Base-by-base conservation (phyloP, 2,113 vertebrate species). In the Cryptotis parvus region DNA sequence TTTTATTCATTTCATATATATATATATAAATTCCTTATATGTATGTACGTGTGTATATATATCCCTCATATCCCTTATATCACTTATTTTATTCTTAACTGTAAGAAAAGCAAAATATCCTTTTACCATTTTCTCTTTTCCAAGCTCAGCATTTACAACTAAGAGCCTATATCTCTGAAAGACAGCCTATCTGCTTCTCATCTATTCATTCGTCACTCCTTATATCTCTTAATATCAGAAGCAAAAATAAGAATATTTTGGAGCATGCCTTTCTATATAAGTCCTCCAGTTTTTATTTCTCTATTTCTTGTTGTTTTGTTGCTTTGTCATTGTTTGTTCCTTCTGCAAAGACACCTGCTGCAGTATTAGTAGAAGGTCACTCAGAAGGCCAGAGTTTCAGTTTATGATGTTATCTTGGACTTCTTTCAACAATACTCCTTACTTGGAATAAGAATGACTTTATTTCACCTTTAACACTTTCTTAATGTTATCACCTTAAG, bases 381-480 rank as follows among this genome's bases (percentile, higher is more conserved):
- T 27, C 4, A 29, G 3, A 68, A 72, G 37, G 29, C 9, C 77
- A 73, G 20, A 31, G 76, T 63, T 61, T 90, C 74, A 58, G 0
- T 85, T 63, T 73, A n/a, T 73, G 39, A 76, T 52, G 1, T 9
- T 41, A 55, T 16, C 68, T 80, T 77, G 66, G 66, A 75, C 39
- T 84, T 39, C 66, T 31, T 93, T 66, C 87, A 84, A 35, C 68
- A 61, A 37, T 15, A 39, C 27, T 90, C 61, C 68, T 93, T n/a
- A 33, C 58, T 31, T 75, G 78, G 49, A 90, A 79, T 75, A 80
- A 87, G 41, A 82, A 68, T 77, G n/a, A 87, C 41, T 89, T 85
- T 55, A 39, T 39, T 52, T 93, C 37, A 72, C 49, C 75, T 91
- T 63, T 49, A 86, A 77, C 80, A 86, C 73, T 76, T 84, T 39